Conservation (phyloP, 1,140 invertebrate species). For the Bombyx mandarina region DNA sequence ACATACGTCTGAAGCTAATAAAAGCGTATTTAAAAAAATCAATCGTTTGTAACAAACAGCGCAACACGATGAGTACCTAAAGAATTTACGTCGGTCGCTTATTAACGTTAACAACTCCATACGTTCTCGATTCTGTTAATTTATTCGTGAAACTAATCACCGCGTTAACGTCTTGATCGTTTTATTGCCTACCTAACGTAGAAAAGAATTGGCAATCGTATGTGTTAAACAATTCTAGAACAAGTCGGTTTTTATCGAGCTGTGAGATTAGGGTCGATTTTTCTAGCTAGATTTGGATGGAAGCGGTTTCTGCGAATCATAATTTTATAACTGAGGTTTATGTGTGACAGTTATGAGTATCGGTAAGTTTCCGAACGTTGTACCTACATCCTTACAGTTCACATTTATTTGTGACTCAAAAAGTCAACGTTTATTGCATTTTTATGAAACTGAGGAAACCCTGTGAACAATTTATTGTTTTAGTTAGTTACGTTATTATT, state of each 20-base stretch:
- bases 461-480: no score
- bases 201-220: slow-evolving; percentile 4
- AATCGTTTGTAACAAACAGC: no score
- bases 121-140: slow-evolving; percentile 3
- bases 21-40: no score
- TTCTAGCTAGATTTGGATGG: no score
- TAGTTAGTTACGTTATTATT: no score
- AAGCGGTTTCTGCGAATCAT: neutral
- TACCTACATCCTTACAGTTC: slow-evolving; percentile 9
- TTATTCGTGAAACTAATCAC: slow-evolving; percentile 15
- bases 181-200: slow-evolving; percentile 9
- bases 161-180: slow-evolving; percentile 11
- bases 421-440: slow-evolving; percentile 6
- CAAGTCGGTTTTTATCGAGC: slow-evolving; percentile 8
- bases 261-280: neutral
- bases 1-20: no score
- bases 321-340: slow-evolving; percentile 9
- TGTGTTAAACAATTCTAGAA: slow-evolving; percentile 7
- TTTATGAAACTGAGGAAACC: slow-evolving; percentile 1
- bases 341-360: slow-evolving; percentile 9
- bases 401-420: no score
- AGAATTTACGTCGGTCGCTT: no score
- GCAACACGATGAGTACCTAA: no score
- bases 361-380: slow-evolving; percentile 6
- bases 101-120: no score